phyloP scores from a whole-genome alignment of 2,888 invertebrate genomes.

The Caenorhabditis afra region DNA sequence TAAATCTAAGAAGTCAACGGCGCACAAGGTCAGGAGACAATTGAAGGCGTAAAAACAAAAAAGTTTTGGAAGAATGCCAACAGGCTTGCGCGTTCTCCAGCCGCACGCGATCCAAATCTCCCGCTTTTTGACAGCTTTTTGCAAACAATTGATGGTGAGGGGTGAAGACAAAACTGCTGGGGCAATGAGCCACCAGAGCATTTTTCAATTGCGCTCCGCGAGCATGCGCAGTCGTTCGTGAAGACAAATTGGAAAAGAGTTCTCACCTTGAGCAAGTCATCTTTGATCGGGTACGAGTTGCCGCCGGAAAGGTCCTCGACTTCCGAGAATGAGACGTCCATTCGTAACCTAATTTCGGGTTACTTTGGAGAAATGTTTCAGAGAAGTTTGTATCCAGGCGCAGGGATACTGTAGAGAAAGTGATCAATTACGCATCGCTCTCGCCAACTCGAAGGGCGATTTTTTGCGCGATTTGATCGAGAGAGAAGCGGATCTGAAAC shows the following conservation, averaged over 20 bases:
- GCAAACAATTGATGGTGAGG: conserved; percentile 37
- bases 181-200: conserved; percentile 20
- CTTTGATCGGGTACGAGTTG: conserved; percentile 8
- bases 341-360: conserved; percentile 60
- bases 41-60: conserved; percentile 16
- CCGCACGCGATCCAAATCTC: conserved; percentile 22
- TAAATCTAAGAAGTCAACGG: conserved; percentile 47
- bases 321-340: conserved; percentile 51
- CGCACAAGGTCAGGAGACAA: conserved; percentile 27
- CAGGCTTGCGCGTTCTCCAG: conserved; percentile 14
- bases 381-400: conserved; percentile 60
- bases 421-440: conserved; percentile 45
- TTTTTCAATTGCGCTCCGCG: conserved; percentile 20
- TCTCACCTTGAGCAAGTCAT: conserved; percentile 32
- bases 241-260: background rate
- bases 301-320: conserved; percentile 36
- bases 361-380: conserved; percentile 36
- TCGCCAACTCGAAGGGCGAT: conserved; percentile 7
- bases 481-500: conserved; percentile 50
- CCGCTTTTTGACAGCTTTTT: conserved; percentile 53
- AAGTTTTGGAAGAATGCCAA: conserved; percentile 35
- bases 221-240: background rate
- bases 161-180: background rate
- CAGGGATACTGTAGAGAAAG: conserved; percentile 49
- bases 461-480: conserved; percentile 48